A percentile compares a stretch with the other conserved stretches of the same genome.
phyloP scores from a whole-genome alignment of 1,140 invertebrate genomes.

The Bombus terrestris region DNA sequence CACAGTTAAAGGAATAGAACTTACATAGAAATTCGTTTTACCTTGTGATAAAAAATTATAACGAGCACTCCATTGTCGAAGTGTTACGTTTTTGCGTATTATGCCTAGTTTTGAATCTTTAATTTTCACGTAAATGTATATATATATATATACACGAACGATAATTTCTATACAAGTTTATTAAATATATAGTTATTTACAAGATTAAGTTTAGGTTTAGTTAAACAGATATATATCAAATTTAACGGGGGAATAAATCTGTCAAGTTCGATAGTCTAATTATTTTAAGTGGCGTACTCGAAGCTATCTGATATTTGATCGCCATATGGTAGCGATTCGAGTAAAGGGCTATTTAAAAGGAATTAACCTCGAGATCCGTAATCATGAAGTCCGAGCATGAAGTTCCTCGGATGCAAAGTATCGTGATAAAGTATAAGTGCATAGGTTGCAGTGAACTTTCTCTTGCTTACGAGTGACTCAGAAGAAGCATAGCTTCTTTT shows the following conservation, averaged over 20 bases:
- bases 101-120: no score
- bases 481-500: conserved; percentile 68
- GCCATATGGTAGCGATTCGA: not conserved
- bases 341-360: not conserved
- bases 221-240: not conserved
- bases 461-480: conserved; percentile 66
- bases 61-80: no score
- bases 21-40: no score
- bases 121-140: no score
- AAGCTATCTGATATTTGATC: not conserved
- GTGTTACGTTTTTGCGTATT: no score
- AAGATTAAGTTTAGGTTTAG: no score
- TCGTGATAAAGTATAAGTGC: conserved; percentile 24
- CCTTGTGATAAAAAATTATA: no score
- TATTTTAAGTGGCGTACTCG: not conserved
- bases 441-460: conserved; percentile 54
- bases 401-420: not conserved
- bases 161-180: no score
- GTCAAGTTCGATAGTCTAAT: not conserved
- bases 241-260: not conserved
- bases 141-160: no score
- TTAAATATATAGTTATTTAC: no score
- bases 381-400: not conserved
- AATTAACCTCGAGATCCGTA: not conserved
- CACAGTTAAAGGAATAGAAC: no score